phyloP scores from a whole-genome alignment of 1,140 invertebrate genomes.

The Streblospio benedicti region DNA sequence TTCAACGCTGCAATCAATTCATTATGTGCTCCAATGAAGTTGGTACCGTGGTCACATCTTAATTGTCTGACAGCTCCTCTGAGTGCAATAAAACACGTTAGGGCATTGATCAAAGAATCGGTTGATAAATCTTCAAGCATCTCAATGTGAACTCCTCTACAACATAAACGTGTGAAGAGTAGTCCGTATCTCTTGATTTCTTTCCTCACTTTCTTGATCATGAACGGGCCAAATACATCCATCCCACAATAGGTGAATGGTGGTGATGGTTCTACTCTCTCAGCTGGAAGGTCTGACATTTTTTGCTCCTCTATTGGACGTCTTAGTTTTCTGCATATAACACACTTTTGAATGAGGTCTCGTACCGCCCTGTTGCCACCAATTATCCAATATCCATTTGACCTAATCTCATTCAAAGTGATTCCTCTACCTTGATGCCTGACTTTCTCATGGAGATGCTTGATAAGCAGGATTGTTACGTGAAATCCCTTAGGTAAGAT shows the following conservation, averaged over 20 bases:
- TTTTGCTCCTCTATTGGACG: slow-evolving; percentile 15
- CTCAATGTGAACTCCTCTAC: not conserved
- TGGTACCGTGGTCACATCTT: slow-evolving; percentile 25
- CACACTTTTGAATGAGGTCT: slow-evolving; percentile 21
- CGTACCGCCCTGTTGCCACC: slow-evolving; percentile 15
- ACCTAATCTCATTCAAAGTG: slow-evolving; percentile 15
- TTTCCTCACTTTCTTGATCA: slow-evolving; percentile 21
- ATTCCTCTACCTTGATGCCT: slow-evolving; percentile 20
- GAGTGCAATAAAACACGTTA: slow-evolving; percentile 16
- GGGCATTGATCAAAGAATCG: slow-evolving; percentile 25
- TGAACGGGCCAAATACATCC: slow-evolving; percentile 24
- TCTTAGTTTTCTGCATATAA: slow-evolving; percentile 17
- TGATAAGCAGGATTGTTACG: slow-evolving; percentile 15
- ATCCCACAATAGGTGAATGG: slow-evolving; percentile 22
- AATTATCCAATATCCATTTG: slow-evolving; percentile 22
- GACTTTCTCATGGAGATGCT: slow-evolving; percentile 19
- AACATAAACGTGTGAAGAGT: not conserved
- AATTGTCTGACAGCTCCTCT: slow-evolving; percentile 16
- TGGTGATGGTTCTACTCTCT: slow-evolving; percentile 17
- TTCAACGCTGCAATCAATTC: slow-evolving; percentile 5
- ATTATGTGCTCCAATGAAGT: slow-evolving; percentile 21
- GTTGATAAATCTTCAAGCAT: slow-evolving; percentile 20
- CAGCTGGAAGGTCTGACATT: slow-evolving; percentile 23
- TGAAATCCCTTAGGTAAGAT: slow-evolving; percentile 20
- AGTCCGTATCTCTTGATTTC: slow-evolving; percentile 5